These are phyloP conservation scores for Colletes latitarsis DNA, from an alignment of 1,140 invertebrate species.

Conservation along the genomic window DNA sequence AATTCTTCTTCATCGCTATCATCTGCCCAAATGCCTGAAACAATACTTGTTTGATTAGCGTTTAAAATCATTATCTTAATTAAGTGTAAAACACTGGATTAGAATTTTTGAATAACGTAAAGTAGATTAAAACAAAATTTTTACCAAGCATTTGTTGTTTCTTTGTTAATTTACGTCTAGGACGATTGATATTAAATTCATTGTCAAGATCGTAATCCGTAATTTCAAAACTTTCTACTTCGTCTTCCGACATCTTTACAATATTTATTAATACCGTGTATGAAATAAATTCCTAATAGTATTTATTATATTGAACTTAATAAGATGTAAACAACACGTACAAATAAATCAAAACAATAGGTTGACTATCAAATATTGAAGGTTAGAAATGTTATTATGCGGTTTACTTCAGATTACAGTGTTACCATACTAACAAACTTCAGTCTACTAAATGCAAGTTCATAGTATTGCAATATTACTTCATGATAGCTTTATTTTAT, in stretches of 20 bases:
- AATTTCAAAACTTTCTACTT: constrained; percentile 95
- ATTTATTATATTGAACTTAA: not conserved
- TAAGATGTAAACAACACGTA: not conserved
- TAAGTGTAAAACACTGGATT: not conserved
- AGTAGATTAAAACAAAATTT: constrained; percentile 11
- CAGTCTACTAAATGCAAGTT: not conserved
- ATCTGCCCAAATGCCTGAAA: constrained; percentile 93
- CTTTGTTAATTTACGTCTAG: constrained; percentile 87
- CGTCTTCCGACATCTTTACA: constrained; percentile 89
- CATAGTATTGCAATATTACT: not conserved
- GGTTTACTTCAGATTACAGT: not conserved
- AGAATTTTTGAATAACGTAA: not conserved
- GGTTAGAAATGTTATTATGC: constrained; percentile 15
- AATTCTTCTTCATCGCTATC: constrained; percentile 91
- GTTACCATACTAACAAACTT: not conserved
- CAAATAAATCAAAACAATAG: not conserved
- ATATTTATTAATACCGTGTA: not conserved
- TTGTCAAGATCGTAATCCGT: constrained; percentile 96
- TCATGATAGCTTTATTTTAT: no score
- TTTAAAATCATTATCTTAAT: not conserved
- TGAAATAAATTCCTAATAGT: not conserved
- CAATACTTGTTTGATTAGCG: constrained; percentile 1
- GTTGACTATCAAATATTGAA: not conserved
- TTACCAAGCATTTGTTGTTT: constrained; percentile 96
- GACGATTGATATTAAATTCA: constrained; percentile 92